Evolutionary conservation across 2,797 vertebrate genomes (phyloP).

Genomic region (Mus spretus): DNA sequence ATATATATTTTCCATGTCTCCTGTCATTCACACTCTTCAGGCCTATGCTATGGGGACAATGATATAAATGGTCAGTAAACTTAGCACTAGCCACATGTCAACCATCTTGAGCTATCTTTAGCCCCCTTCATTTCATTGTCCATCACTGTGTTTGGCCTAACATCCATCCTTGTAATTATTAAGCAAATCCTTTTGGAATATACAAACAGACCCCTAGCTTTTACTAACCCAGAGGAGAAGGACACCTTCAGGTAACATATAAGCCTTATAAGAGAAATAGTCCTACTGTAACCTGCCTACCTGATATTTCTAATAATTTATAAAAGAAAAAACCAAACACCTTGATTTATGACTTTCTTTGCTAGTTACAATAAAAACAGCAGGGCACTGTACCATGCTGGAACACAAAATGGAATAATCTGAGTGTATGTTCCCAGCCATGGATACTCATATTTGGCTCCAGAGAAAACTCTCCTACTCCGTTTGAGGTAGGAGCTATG

Average conservation of each 20-base stretch:
- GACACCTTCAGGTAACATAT: neutral
- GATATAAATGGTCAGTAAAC: neutral
- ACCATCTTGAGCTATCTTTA: neutral
- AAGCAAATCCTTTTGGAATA: neutral
- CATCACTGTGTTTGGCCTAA: neutral
- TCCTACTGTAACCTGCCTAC: neutral
- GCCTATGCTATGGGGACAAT: neutral
- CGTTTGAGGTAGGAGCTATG: neutral
- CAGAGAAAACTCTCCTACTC: neutral
- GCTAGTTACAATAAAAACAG: neutral
- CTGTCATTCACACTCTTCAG: neutral
- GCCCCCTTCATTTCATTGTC: neutral
- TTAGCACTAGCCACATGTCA: neutral
- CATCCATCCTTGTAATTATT: neutral
- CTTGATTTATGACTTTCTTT: neutral
- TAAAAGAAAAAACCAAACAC: neutral
- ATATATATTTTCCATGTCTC: neutral
- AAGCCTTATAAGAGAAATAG: neutral
- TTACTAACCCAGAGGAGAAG: neutral
- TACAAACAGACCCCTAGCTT: neutral
- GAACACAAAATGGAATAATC: neutral
- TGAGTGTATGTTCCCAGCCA: neutral
- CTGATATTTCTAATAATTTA: neutral
- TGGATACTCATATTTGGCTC: neutral
- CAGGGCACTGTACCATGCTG: neutral